A percentile compares a stretch with the other conserved stretches of the same genome.
Conservation (phyloP, 2,888 invertebrate species). For the Drosophila mercatorum region DNA sequence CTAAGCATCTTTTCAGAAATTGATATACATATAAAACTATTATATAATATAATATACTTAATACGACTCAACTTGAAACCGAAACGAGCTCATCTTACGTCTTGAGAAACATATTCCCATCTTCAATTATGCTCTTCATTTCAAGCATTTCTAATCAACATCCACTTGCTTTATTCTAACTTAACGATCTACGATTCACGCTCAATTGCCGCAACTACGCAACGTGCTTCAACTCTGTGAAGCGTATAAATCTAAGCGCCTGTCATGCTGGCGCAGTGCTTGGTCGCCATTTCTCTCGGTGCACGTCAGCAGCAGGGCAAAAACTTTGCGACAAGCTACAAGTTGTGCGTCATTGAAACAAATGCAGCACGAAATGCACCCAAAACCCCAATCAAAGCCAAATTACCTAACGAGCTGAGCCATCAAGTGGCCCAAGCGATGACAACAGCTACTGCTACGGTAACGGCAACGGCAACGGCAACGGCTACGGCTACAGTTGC, state of each 20-base stretch:
- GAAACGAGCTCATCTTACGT: background rate
- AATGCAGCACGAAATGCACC: constrained; percentile 75
- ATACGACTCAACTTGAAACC: background rate
- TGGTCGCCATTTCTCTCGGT: background rate
- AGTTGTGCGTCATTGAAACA: constrained; percentile 74
- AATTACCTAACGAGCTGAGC: constrained; percentile 74
- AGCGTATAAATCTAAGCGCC: constrained; percentile 1
- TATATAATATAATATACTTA: background rate
- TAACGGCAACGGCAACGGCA: background rate
- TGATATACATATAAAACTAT: background rate
- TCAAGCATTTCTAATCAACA: background rate
- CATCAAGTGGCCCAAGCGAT: constrained; percentile 63
- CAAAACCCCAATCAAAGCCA: constrained; percentile 74
- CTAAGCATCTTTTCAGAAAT: background rate
- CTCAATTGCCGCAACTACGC: background rate
- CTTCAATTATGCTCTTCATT: background rate
- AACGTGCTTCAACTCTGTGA: background rate
- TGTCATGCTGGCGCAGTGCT: background rate
- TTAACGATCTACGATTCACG: background rate
- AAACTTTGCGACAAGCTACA: constrained; percentile 49
- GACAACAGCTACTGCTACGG: background rate
- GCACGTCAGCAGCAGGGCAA: constrained; percentile 9
- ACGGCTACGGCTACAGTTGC: constrained; percentile 11
- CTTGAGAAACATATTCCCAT: background rate
- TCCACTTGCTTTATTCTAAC: background rate